Evolutionary conservation across 2,113 vertebrate species (phyloP), one percentile per base, ranked within the genome.

Genomic region (Cyprinodon tularosa): DNA sequence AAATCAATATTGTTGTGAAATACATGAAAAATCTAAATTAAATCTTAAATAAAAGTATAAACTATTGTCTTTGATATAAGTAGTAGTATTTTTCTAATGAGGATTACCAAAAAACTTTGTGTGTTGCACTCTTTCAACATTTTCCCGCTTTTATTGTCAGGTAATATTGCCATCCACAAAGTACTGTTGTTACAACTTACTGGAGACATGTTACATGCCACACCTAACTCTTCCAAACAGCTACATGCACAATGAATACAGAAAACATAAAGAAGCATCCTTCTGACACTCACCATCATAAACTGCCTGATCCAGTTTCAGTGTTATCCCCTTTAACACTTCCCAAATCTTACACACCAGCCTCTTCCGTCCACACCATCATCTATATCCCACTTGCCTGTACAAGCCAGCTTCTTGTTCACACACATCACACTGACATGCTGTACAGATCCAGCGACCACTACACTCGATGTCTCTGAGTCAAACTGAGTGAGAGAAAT

Each of bases 401-500:
- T 73, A 74, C 84, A 69, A 82, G 67, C 74, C 84, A 44, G 37
- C 62, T 47, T 72, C 76, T 76, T 45, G 68, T 62, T 85, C 84
- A 88, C 68, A 81, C 73, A 62, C 74, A 68, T 81, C 71, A 45
- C 67, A n/a, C 50, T 20, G 62, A 78, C 81, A 81, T 47, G 63
- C 73, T 72, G 74, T 50, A 37, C 77, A 79, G 66, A 72, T 72
- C 77, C 80, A 62, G 65, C 69, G 42, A 86, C 76, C 9, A 53
- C 88, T 71, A 67, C 88, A 83, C 91, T 92, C 85, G 72, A 83
- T 84, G 82, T 86, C 88, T 84, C 84, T 77, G 71, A 88, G 80
- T 88, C 82, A 84, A 85, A 89, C 87, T 76, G 89, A 85, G 79
- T 82, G 89, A 92, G 87, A 87, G 83, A 87, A 89, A 93, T 91